Evolutionary conservation across 2,888 invertebrate species (phyloP), one percentile per base, ranked within the genome.

Genomic region (Sesamia inferens): DNA sequence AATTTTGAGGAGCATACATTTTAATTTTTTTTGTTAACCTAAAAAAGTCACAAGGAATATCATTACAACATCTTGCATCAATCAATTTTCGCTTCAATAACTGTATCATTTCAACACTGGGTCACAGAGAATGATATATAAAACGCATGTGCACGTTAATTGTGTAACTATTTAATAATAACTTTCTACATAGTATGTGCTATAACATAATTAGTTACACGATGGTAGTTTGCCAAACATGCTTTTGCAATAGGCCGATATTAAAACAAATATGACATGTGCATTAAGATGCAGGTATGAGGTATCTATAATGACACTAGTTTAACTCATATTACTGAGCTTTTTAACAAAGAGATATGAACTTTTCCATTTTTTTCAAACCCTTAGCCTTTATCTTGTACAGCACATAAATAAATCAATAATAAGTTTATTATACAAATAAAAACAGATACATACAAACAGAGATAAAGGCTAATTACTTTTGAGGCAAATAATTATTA

Each of bases 11-110:
- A 16, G 4, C 0, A 31, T 31, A 59, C 22, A 65, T 54, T 63
- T 64, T 24, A 3, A 14, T 4, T 61, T 55, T 58, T 77, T 74
- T 65, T 63, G 55, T 24, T 87, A 87, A 87, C 87, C 87, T 87
- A 80, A 75, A 87, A 87, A 76, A 75, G 75, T 68, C 59, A 66
- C 48, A 67, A 75, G 44, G 54, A 51, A 65, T 74, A 79, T 58
- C 42, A 78, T 87, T 85, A 85, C 82, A 80, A 80, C 85, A 85
- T 84, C 77, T 72, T 78, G 74, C 62, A 72, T 74, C 64, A 75
- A 54, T 74, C 39, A 79, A 62, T 84, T 79, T 76, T 76, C 74
- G 80, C 75, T 70, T 78, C 70, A 78, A 58, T 84, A 76, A 54
- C 77, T 74, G 10, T 70, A 74, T 76, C 14, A 78, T 82, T 84